Evolutionary conservation across 2,113 vertebrate species (phyloP).

Genomic region (Natator depressus): DNA sequence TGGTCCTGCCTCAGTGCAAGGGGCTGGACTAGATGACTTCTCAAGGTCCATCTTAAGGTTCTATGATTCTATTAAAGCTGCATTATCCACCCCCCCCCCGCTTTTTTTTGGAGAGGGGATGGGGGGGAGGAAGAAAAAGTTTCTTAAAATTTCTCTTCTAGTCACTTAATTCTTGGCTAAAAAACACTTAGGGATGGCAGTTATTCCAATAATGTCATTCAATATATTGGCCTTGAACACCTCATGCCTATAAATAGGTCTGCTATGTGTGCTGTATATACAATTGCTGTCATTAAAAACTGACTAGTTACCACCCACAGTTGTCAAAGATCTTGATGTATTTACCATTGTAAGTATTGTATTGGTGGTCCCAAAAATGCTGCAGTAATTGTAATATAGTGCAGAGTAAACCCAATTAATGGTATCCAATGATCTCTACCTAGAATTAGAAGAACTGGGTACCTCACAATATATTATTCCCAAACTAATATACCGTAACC

Average conservation of each 20-base stretch:
- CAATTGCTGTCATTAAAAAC: neutral
- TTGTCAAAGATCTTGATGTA: accelerated
- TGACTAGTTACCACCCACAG: neutral
- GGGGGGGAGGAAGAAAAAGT: too few relatives aligned
- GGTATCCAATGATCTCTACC: neutral
- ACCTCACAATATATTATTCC: neutral
- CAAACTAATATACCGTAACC: neutral
- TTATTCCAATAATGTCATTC: neutral
- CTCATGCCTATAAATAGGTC: neutral
- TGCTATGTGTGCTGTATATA: accelerated
- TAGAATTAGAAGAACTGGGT: neutral
- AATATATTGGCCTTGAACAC: neutral
- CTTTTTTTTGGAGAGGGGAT: too few relatives aligned
- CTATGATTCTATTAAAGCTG: too few relatives aligned
- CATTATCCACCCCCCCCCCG: too few relatives aligned
- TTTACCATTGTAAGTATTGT: neutral
- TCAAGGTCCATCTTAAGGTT: too few relatives aligned
- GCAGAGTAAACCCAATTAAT: neutral
- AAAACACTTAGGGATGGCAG: too few relatives aligned
- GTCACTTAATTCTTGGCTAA: too few relatives aligned
- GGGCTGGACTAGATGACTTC: too few relatives aligned
- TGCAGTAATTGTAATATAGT: neutral
- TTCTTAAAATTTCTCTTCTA: too few relatives aligned
- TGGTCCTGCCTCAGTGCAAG: too few relatives aligned
- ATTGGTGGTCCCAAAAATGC: neutral